Base-by-base conservation (phyloP, 2,888 invertebrate species). In the Limenitis camilla region DNA sequence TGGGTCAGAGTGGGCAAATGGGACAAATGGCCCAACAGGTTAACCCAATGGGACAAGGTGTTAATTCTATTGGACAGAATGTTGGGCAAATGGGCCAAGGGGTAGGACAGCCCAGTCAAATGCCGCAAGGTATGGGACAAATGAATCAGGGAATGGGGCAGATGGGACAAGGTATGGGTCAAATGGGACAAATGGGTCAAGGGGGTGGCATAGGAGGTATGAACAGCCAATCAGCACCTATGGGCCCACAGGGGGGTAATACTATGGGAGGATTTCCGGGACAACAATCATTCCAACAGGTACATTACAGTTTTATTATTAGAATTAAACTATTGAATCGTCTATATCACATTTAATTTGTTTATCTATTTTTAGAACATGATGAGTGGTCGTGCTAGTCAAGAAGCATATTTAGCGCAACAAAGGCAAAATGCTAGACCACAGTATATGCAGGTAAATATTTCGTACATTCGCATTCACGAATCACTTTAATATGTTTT, bases 401-500 rank as follows among this genome's bases (percentile, higher is more conserved):
- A 90, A 63, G 90, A 90, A 60, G 86, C 87, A 1, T 90, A 90
- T 61, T 78, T 90, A 66, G 89, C 89, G 31, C 90, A 90, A 59
- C 88, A 90, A 63, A 82, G 90, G 69, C 91, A 91, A 63, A 89
- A 86, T 51, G 81, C 90, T 1, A 81, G 92, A 35, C 90, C 92
- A 2, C 91, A 91, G 35, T 92, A 92, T 64, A 90, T 92, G 86
- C 93, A 93, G 83, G 90, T 90, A 59, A 53, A 65, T 89, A 63
- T 91, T 91, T 69, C 90, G 81, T 64, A 90, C 88, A 59, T 90
- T 90, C 31, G 89, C 89, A 19, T 19, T 19, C 19, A 19, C 19
- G 19, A 19, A 19, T 19, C 19, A 19, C 2, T 19, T 19, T 19
- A 36, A 36, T 36, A n/a, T 36, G 35, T 36, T 4, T 6, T 10